Evolutionary conservation across 2,888 invertebrate genomes (phyloP), one percentile per base, ranked within the genome.

Genomic region (Dynastes maya): DNA sequence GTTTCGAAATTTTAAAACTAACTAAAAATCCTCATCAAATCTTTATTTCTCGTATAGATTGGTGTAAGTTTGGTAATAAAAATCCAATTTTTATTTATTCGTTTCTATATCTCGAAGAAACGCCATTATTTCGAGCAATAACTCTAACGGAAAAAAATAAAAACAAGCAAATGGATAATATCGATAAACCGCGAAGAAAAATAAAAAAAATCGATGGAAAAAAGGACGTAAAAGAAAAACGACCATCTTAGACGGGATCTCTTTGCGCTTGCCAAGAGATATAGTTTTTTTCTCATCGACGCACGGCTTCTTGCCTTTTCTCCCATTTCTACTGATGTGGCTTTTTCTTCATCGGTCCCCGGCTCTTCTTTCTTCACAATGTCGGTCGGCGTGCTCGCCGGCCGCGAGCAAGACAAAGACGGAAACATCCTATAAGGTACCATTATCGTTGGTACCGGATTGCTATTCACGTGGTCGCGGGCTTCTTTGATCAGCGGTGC

Each of bases 401-500:
- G 22, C 22, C 55, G 40, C 37, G 40, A 58, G 58, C 13, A 13
- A 55, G 55, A 74, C 79, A 45, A 76, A 79, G 68, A 58, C 58
- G 63, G 70, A 74, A 71, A 78, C 78, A 22, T 37, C 49, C 53
- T 55, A 58, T 64, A 65, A 64, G 75, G 65, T 75, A 63, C 75
- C 75, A 75, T 75, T 75, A 75, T 45, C 76, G 67, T 58, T 76
- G 29, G 76, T 53, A 81, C 81, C 80, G 81, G 79, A 84, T 84
- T 83, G 80, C 80, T 81, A 83, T 83, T 85, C 85, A 85, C 85
- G 85, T 86, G 85, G 85, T 85, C 79, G 80, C 82, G 82, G 84
- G 84, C 80, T 71, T 82, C 84, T 86, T 86, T 86, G 86, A 87
- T 86, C 85, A 83, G 76, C 68, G 78, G 79, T 80, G 72, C 72